A percentile compares a stretch with the other conserved stretches of the same genome.
phyloP scores from a whole-genome alignment of 23 tunicate species.

The Trididemnum clinides region DNA sequence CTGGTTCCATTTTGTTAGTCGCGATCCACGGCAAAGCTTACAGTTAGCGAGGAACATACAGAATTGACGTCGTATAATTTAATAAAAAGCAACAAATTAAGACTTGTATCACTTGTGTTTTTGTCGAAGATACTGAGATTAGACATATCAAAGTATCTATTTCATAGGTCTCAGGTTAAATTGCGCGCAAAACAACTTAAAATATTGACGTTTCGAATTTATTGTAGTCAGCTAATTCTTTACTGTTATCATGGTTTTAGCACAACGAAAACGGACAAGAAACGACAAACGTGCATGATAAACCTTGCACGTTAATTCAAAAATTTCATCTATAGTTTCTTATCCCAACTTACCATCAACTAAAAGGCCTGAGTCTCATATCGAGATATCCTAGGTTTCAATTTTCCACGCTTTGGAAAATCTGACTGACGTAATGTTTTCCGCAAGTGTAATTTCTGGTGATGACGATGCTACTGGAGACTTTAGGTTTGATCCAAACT shows the following conservation, averaged over 20 bases:
- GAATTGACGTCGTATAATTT: background rate
- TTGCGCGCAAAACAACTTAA: background rate
- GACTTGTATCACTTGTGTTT: background rate
- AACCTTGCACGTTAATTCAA: background rate
- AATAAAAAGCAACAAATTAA: background rate
- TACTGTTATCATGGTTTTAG: slow-evolving; percentile 6
- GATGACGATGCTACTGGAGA: background rate
- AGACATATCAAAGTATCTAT: too few relatives aligned
- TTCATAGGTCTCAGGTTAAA: too few relatives aligned
- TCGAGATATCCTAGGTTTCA: background rate
- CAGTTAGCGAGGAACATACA: background rate
- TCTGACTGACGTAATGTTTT: background rate
- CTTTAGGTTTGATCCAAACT: background rate
- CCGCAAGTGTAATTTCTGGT: background rate
- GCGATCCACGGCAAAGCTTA: too few relatives aligned
- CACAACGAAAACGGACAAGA: background rate
- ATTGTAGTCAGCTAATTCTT: slow-evolving; percentile 5
- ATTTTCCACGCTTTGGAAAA: background rate
- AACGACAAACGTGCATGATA: slow-evolving; percentile 7
- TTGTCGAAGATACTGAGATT: background rate
- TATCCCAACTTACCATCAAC: background rate
- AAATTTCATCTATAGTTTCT: background rate
- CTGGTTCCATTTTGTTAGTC: background rate
- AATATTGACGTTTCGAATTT: background rate
- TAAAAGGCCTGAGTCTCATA: slow-evolving; percentile 15